phyloP scores from a whole-genome alignment of 2,888 invertebrate genomes.

The Bembecia ichneumoniformis region DNA sequence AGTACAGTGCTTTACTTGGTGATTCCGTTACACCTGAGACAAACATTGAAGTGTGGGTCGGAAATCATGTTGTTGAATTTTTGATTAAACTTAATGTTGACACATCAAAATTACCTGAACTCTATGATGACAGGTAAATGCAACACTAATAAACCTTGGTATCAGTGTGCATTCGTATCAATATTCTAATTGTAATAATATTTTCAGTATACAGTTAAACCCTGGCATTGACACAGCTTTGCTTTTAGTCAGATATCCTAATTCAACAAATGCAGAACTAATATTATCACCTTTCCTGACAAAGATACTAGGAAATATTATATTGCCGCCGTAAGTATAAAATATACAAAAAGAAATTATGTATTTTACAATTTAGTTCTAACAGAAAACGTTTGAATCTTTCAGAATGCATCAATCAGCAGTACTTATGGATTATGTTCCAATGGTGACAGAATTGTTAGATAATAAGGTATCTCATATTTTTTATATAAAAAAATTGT shows the following conservation, averaged over 20 bases:
- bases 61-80: slow-evolving; percentile 74
- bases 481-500: not conserved
- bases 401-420: slow-evolving; percentile 64
- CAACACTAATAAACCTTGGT: not conserved
- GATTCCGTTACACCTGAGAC: slow-evolving; percentile 64
- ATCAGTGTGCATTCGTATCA: not conserved
- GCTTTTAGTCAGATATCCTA: slow-evolving; percentile 71
- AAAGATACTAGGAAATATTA: slow-evolving; percentile 56
- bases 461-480: slow-evolving; percentile 53
- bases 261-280: slow-evolving; percentile 62
- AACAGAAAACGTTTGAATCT: slow-evolving; percentile 5
- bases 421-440: slow-evolving; percentile 73
- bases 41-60: slow-evolving; percentile 77
- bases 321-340: slow-evolving; percentile 53
- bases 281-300: slow-evolving; percentile 60
- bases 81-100: slow-evolving; percentile 76
- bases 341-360: too few relatives aligned
- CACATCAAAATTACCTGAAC: slow-evolving; percentile 73
- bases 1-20: slow-evolving; percentile 75
- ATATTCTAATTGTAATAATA: not conserved
- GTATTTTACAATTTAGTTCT: too few relatives aligned
- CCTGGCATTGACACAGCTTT: slow-evolving; percentile 68
- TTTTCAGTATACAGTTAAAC: slow-evolving; percentile 48
- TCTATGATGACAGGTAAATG: slow-evolving; percentile 59
- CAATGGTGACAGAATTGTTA: slow-evolving; percentile 64